Conservation (phyloP, 1,140 invertebrate genomes). For the Pachyrhynchus sulphureomaculatus region DNA sequence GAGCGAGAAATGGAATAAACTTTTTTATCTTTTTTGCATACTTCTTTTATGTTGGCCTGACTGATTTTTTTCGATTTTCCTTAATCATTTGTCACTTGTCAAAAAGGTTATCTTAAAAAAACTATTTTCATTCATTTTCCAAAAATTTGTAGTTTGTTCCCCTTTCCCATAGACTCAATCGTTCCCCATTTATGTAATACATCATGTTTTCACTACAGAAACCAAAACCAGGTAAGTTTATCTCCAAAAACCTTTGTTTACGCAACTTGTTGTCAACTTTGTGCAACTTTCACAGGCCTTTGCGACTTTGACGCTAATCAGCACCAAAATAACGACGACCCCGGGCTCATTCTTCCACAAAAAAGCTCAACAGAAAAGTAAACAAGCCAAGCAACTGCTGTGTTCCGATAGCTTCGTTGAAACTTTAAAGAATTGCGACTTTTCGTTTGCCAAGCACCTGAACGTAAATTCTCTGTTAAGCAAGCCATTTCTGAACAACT, state of each 20-base stretch:
- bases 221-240: slow-evolving; percentile 50
- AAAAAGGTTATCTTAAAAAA: slow-evolving; percentile 23
- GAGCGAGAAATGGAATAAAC: too few species aligned
- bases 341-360: slow-evolving; percentile 47
- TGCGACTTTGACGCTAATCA: slow-evolving; percentile 47
- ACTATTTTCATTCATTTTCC: slow-evolving; percentile 19
- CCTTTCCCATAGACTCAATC: neutral
- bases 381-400: slow-evolving; percentile 35
- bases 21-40: too few species aligned
- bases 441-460: slow-evolving; percentile 44
- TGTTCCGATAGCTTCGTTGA: slow-evolving; percentile 49
- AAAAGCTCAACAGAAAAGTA: slow-evolving; percentile 37
- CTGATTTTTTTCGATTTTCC: neutral
- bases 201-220: slow-evolving; percentile 50
- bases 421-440: slow-evolving; percentile 46
- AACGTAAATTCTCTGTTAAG: slow-evolving; percentile 39
- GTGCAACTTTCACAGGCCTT: slow-evolving; percentile 42
- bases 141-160: slow-evolving; percentile 21
- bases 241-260: neutral
- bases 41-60: neutral
- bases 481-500: slow-evolving; percentile 44
- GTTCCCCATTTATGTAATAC: slow-evolving; percentile 22
- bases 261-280: slow-evolving; percentile 6
- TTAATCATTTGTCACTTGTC: slow-evolving; percentile 4
- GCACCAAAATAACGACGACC: slow-evolving; percentile 46